Base-by-base conservation (phyloP, 2,113 vertebrate genomes). In the Empidonax traillii region DNA sequence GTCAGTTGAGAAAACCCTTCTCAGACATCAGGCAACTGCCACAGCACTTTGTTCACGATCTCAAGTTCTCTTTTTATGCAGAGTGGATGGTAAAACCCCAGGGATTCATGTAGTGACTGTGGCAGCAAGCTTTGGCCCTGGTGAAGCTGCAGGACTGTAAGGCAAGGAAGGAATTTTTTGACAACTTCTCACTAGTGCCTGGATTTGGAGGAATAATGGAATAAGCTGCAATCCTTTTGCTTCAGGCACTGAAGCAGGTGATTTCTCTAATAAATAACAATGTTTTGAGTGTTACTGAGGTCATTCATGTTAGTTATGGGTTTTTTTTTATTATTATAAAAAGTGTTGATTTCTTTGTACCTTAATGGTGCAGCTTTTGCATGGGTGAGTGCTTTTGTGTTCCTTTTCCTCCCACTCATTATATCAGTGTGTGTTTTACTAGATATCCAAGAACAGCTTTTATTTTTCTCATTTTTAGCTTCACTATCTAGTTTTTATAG, bases 401-500 rank as follows among this genome's bases (percentile, higher is more conserved):
- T 91, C 39, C 19, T 63, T 77, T 37, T 68, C 33, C 56, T 69
- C 41, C 31, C 17, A 35, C 75, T 89, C 80, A 53, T 95, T 86
- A 43, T 93, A 79, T 92, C 83, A 96, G 11, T 6, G 4, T 80
- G 35, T 83, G 28, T 85, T 94, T 94, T 87, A 85, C 61, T 85
- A 30, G 31, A 10, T 53, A 73, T 76, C 25, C 58, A 76, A 82
- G 66, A 68, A 35, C 37, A 89, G 49, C 49, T 81, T 93, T 88
- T 94, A 62, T 91, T 96, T 84, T 94, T 74, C 82, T 91, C 58
- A 37, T 71, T 94, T 92, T 94, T 68, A 90, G 78, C 78, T 59
- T 91, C 75, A 90, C 87, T 92, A 94, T 93, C 88, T 94, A 74
- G 82, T 80, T 94, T 92, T 96, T 93, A 76, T 71, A 53, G 77